Evolutionary conservation across 2,888 invertebrate species (phyloP).

Genomic region (Lymantria monacha): DNA sequence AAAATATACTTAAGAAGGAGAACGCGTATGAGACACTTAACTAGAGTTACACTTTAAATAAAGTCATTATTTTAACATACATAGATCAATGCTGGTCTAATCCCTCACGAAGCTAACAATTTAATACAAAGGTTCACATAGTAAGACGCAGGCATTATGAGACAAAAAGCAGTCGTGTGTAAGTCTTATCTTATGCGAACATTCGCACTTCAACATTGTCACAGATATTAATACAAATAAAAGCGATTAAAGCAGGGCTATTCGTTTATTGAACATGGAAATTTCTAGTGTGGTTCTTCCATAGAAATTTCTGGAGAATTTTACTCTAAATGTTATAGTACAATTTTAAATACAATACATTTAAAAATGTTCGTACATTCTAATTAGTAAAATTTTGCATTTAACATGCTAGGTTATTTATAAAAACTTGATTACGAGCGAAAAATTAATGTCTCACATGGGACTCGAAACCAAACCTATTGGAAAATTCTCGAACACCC

Average conservation of each 20-base stretch:
- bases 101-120: conserved; percentile 47
- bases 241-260: neutral
- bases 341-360: no score
- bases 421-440: no score
- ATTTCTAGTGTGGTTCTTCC: no score
- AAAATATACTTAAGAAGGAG: neutral
- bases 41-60: conserved; percentile 7
- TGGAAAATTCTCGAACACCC: no score
- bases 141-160: conserved; percentile 54
- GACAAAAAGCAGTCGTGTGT: conserved; percentile 68
- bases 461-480: no score
- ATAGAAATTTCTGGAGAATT: no score
- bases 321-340: no score
- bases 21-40: neutral
- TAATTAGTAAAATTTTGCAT: no score
- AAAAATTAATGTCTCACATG: no score
- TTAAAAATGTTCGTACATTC: no score
- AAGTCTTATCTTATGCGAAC: conserved; percentile 65
- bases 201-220: conserved; percentile 50
- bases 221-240: conserved; percentile 4
- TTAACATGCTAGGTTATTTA: no score
- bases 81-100: conserved; percentile 19
- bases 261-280: no score
- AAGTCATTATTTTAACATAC: conserved; percentile 32
- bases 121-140: conserved; percentile 54